Evolutionary conservation across 2,888 invertebrate genomes (phyloP), one percentile per base, ranked within the genome.

Genomic region (Unio pictorum): DNA sequence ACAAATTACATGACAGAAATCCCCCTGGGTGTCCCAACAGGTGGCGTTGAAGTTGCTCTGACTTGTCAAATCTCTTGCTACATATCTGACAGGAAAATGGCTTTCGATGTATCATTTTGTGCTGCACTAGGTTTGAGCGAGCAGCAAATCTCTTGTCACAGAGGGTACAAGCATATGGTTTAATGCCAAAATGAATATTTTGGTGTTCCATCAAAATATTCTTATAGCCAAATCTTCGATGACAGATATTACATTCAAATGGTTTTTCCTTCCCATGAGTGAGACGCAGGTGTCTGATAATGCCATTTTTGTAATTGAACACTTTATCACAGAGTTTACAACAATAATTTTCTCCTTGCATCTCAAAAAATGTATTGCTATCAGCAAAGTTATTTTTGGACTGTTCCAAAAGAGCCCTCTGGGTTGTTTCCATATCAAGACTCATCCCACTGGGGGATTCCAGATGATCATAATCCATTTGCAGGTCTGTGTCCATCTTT

Each of bases 161-260:
- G 69, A 84, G 68, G n/a, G 72, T 83, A 63, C 86, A 86, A 26
- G 85, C 84, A 67, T 86, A 86, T 3, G 86, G 86, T 60, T 85
- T 81, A 60, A 86, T 85, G 20, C 86, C 86, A 72, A 82, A 86
- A 75, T 86, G 86, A 30, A 86, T 81, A 68, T 86, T 86, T 74
- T 86, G 86, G 65, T 86, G 86, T 69, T 86, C 86, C 75, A 86
- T 73, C 68, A 86, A 69, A 61, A 86, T 86, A 74, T 86, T 86
- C 74, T 86, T 86, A 78, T 86, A 86, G 45, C 86, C 86, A 67
- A 86, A 86, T 45, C 85, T 67, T 5, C 81, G 68, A 55, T 80
- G 74, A 55, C 82, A 82, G 56, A 81, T 82, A 58, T 80, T 80
- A 57, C 81, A 82, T 67, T 82, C 78, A 64, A 76, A 81, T 4